Evolutionary conservation across 1,140 invertebrate genomes (phyloP), one percentile per base, ranked within the genome.

Genomic region (Orchesella cincta): DNA sequence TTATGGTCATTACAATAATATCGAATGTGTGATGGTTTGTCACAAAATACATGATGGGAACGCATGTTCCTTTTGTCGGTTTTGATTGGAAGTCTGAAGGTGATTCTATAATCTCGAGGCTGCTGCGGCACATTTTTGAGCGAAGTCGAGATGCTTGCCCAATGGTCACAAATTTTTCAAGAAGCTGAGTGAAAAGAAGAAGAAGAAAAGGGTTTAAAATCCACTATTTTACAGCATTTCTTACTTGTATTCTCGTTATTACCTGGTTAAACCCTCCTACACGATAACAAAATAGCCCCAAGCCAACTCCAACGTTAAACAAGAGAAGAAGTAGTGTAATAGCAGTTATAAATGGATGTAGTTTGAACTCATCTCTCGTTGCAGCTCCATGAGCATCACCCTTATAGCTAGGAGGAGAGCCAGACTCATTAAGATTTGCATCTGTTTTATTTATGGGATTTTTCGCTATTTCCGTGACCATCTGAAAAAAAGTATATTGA

Each of bases 11-110:
- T 16, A 67, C 62, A 23, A 67, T 33, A 12, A 31, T 31, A 29
- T 67, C 62, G 33, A 67, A 67, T 2, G 26, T 67, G n/a, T 12
- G 26, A 67, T 67, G 62, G 33, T 67, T 67, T 33, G 62, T 67
- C 8, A 67, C 62, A 67, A 31, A 67, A 29, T 31, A 33, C 5
- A 67, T 26, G 14, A 67, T 23, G 33, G 62, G 62, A 12, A 67
- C 62, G n/a, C 26, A 67, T 8, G 33, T 67, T 33, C 62, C 62
- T 33, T 67, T 29, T 3, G 62, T 31, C 5, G 62, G 62, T 23
- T 67, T 67, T 3, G 33, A 57, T 14, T 57, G 14, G 23, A 23
- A 26, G 5, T 8, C 52, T n/a, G 52, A 57, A 57, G 39, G 39
- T 8, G 5, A 46, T 46, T 8, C 39, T 46, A 5, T 18, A 46